These are phyloP conservation scores for Caerostris extrusa DNA, from an alignment of 1,140 invertebrate genomes.

Conservation along the genomic window DNA sequence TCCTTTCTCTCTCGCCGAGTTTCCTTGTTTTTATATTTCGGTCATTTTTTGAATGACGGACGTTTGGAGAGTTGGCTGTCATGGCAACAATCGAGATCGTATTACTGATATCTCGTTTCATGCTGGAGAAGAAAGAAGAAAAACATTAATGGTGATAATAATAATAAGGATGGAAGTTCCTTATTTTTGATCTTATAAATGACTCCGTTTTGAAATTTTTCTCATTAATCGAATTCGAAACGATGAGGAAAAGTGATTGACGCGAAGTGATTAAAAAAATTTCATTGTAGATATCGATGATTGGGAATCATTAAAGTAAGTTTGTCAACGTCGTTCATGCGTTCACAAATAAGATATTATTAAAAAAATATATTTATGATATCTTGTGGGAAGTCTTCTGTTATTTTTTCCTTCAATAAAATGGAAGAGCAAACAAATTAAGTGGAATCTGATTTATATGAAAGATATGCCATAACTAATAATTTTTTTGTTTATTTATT, in stretches of 20 bases:
- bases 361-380: neutral
- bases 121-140: too few species aligned
- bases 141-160: too few species aligned
- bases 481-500: too few species aligned
- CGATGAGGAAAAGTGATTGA: slow-evolving; percentile 29
- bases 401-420: neutral
- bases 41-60: slow-evolving; percentile 6
- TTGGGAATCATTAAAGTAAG: neutral
- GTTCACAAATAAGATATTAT: neutral
- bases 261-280: neutral
- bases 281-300: neutral
- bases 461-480: too few species aligned
- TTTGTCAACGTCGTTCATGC: neutral
- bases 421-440: neutral
- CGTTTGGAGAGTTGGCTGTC: neutral
- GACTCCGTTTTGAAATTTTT: neutral
- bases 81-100: slow-evolving; percentile 41
- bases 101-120: slow-evolving; percentile 52
- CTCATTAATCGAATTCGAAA: slow-evolving; percentile 28
- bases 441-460: neutral
- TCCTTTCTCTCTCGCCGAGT: neutral
- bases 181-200: slow-evolving; percentile 24
- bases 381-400: neutral
- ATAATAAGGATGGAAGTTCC: neutral
- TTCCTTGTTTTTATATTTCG: slow-evolving; percentile 36